Evolutionary conservation across 2,113 vertebrate genomes (phyloP), one percentile per base, ranked within the genome.

Genomic region (Loxodonta africana): DNA sequence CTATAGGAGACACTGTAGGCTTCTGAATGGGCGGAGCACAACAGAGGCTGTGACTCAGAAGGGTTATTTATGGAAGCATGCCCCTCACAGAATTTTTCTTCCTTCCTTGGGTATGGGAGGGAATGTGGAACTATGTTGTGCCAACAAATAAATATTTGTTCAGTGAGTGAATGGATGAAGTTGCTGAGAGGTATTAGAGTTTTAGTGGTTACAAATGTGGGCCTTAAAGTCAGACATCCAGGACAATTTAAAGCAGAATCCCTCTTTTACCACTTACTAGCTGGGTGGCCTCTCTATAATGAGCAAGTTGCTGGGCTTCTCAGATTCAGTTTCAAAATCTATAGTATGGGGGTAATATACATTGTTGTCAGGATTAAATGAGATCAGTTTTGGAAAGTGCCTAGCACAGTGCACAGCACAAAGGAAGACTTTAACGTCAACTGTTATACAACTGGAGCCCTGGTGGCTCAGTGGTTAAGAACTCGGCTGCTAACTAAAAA

Each of bases 31-130:
- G n/a, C 30, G 30, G 62, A 53, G 26, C 51, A 69, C 46, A 67
- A 21, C 69, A 82, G 7, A 83, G 9, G 41, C 12, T 44, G 12
- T 51, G 91, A 51, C 83, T 82, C 74, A 30, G 51, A 67, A 28
- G 77, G 46, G 23, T 84, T 94, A 65, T 88, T 94, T 80, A 78
- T 88, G 37, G 73, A 96, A 92, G 85, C 51, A 41, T 0, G 28
- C 26, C 71, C 48, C 65, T 81, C 30, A 8, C 21, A 94, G 86
- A 44, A 74, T 65, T 30, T 67, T 53, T 90, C 57, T 83, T 73
- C 14, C 4, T 87, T 91, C 14, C 67, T 37, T 14, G 62, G 30
- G 4, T 71, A 30, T 63, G 60, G 67, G 69, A 85, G 62, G 87
- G 57, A 76, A n/a, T 11, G 25, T 46, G 41, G 87, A 71, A 74